A percentile compares a stretch with the other conserved stretches of the same genome.
These are phyloP conservation scores for Drosophila ficusphila DNA, from an alignment of 1,140 invertebrate genomes.

Conservation along the genomic window DNA sequence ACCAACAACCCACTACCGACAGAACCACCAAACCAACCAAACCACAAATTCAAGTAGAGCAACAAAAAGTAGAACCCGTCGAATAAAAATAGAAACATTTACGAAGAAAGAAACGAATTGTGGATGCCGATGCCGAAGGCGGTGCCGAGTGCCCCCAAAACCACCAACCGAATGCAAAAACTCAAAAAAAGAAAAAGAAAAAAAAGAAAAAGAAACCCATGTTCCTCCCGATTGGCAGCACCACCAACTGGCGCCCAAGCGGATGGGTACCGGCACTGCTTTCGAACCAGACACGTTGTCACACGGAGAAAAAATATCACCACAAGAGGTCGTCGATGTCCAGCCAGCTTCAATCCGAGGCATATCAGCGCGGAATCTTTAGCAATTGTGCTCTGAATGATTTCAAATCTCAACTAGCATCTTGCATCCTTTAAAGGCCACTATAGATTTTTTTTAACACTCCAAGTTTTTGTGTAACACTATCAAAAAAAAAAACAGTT, in stretches of 20 bases:
- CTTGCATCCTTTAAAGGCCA: no score
- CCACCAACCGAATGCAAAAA: neutral
- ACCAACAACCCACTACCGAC: conserved; percentile 31
- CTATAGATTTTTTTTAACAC: no score
- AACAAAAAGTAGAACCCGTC: conserved; percentile 24
- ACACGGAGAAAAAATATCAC: conserved; percentile 40
- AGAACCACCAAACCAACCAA: conserved; percentile 20
- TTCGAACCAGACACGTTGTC: conserved; percentile 32
- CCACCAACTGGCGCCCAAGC: conserved; percentile 8
- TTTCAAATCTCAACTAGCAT: no score
- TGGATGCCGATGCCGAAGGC: conserved; percentile 59
- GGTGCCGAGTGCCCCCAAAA: conserved; percentile 36
- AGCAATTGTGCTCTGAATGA: neutral
- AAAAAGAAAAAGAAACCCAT: neutral
- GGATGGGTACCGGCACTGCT: conserved; percentile 28
- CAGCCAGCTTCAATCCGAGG: conserved; percentile 3
- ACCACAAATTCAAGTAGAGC: conserved; percentile 44
- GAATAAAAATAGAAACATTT: conserved; percentile 83
- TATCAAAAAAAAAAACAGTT: no score
- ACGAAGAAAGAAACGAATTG: conserved; percentile 76
- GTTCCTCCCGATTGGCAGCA: conserved; percentile 4
- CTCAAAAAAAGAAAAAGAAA: neutral
- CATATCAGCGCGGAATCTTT: neutral
- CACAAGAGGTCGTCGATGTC: conserved; percentile 2
- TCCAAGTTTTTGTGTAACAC: no score